These are phyloP conservation scores for Syngnathoides biaculeatus DNA, from an alignment of 2,113 vertebrate species.

Conservation along the genomic window DNA sequence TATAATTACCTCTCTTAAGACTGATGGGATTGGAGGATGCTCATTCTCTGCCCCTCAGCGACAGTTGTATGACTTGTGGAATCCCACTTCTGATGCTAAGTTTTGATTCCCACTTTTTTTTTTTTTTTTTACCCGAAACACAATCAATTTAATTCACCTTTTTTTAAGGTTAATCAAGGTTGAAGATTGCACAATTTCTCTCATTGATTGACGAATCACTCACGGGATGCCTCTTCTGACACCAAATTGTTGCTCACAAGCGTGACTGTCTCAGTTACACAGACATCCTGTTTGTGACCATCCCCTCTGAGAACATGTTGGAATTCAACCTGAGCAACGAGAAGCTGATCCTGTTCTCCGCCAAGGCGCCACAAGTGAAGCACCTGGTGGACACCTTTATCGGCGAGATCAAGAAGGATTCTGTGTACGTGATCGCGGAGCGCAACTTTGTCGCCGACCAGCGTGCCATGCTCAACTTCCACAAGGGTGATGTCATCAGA, in stretches of 20 bases:
- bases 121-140: too few relatives aligned
- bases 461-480: conserved; percentile 79
- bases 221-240: background rate
- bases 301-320: conserved; percentile 91
- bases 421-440: conserved; percentile 90
- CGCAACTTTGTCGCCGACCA: conserved; percentile 84
- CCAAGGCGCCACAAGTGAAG: conserved; percentile 90
- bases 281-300: conserved; percentile 91
- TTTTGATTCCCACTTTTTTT: too few relatives aligned
- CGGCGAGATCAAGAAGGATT: conserved; percentile 93
- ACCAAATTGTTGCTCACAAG: background rate
- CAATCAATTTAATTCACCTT: too few relatives aligned
- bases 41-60: background rate
- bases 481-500: conserved; percentile 95
- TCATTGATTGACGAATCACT: too few relatives aligned
- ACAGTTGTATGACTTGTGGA: background rate
- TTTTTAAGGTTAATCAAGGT: too few relatives aligned
- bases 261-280: conserved; percentile 74
- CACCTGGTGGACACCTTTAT: conserved; percentile 88
- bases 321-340: conserved; percentile 91
- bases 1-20: background rate
- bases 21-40: background rate
- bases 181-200: too few relatives aligned
- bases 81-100: background rate
- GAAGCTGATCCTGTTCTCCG: conserved; percentile 94